Evolutionary conservation across 2,888 invertebrate genomes (phyloP), one percentile per base, ranked within the genome.

Genomic region (Ommatoiulus sabulosus): DNA sequence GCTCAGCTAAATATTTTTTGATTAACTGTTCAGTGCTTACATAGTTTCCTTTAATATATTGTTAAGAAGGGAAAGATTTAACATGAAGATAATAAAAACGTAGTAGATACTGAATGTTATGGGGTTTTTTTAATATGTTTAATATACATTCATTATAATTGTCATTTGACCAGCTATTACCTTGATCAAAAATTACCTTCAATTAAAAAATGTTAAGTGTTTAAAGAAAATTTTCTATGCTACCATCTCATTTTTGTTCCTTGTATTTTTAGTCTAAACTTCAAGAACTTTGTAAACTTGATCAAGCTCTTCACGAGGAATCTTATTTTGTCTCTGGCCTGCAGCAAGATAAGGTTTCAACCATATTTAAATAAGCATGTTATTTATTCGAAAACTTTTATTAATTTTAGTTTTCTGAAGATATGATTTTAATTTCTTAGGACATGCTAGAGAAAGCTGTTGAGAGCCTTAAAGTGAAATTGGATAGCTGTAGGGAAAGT

Each of bases 261-360:
- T 35, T 35, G 35, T 35, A 35, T 2, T 35, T 87, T 52, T 91
- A 95, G 95, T 93, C 94, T 92, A 97, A 95, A 94, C 96, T 97
- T 89, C 95, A 94, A 93, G 96, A 95, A 93, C 94, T 95, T 91
- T 97, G 95, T 94, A 95, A 94, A 93, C 94, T 94, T 93, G 97
- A 94, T 94, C 95, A 94, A 92, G 93, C 95, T 90, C 93, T 96
- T 84, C 96, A 96, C 92, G 95, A 96, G 92, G 96, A 96, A 92
- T 96, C 96, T 10, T 95, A 95, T 90, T 95, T 95, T 57, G 93
- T 96, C 89, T 95, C 95, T 91, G 95, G 94, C 91, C 93, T 96
- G 87, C 96, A 95, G 91, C 95, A 96, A 91, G 96, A 96, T 92
- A 96, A 96, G 94, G 94, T 94, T 90, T 1, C 3, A 15, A 10